These are phyloP conservation scores for Conops quadrifasciatus DNA, from an alignment of 2,888 invertebrate species.

Conservation along the genomic window DNA sequence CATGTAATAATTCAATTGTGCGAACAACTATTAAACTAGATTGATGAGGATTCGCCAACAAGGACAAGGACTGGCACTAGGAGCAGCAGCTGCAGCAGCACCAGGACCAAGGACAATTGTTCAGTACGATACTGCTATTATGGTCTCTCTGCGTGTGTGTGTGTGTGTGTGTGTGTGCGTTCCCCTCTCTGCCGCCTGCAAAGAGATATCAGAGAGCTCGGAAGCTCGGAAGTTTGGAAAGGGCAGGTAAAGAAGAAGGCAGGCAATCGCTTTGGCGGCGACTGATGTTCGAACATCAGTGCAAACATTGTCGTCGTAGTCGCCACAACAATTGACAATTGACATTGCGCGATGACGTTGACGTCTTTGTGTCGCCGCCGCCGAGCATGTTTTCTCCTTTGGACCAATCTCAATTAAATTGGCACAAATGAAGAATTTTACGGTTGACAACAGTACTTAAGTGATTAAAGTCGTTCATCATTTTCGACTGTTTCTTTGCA, in stretches of 20 bases:
- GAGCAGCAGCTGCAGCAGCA: not conserved
- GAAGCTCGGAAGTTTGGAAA: not conserved
- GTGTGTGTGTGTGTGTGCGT: not conserved
- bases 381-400: slow-evolving; percentile 30
- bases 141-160: too few relatives aligned
- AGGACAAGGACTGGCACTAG: not conserved
- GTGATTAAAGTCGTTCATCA: too few relatives aligned
- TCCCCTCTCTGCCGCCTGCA: not conserved
- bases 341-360: slow-evolving; percentile 3
- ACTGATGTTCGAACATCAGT: not conserved
- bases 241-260: not conserved
- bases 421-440: slow-evolving; percentile 45
- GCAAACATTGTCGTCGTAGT: not conserved
- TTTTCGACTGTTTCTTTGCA: slow-evolving; percentile 1
- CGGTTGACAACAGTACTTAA: slow-evolving; percentile 35
- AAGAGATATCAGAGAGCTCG: not conserved
- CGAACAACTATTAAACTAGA: slow-evolving; percentile 61
- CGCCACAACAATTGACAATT: not conserved
- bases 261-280: not conserved
- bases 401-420: slow-evolving; percentile 45
- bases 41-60: slow-evolving; percentile 53
- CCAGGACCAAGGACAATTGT: slow-evolving; percentile 11
- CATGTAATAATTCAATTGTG: slow-evolving; percentile 61
- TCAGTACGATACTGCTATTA: slow-evolving; percentile 4
- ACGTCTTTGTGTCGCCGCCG: slow-evolving; percentile 39